Base-by-base conservation (phyloP, 2,888 invertebrate genomes). In the Ariolimax columbianus region DNA sequence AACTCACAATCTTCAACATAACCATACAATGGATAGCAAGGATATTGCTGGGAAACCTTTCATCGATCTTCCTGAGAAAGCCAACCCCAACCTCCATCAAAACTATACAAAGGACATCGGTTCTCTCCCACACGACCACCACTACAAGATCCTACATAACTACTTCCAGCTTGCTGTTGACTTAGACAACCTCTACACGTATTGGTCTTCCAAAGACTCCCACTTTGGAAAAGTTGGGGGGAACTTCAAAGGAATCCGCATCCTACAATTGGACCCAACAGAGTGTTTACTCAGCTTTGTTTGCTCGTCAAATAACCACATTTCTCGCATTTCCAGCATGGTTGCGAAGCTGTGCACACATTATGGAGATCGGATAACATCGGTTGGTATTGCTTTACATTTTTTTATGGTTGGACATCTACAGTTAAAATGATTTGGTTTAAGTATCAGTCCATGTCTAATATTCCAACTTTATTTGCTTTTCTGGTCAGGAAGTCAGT, bases 261-360 rank as follows among this genome's bases (percentile, higher is more conserved):
- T 99, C 92, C 95, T 99, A 77, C 95, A 96, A 83, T 99, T 99
- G 93, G 97, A 98, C 90, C 96, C 98, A 0, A 95, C 97, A 0
- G 99, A 99, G 94, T 98, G 97, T 94, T 95, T 99, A 23, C 97
- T 99, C 93, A 97, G 98, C 19, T 99, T 99, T 93, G 98, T 99
- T 91, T 99, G 99, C 94, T 99, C 99, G 82, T 97, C 98, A 86
- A 99, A 99, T 94, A 99, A 99, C 94, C 97, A 99, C 93, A 98
- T 99, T 90, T 95, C 96, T 88, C 89, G 98, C 90, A 99, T 99
- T 92, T 97, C 97, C 36, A 95, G 95, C 73, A 97, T 99, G 97
- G 97, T 99, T 30, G 97, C 98, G 92, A 97, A 97, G 93, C 93
- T 99, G 87, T 97, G 98, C 91, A 93, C 92, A 6, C 95, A 96